Conservation (phyloP, 2,888 invertebrate genomes). For the Hirtodrosophila alboralis region DNA sequence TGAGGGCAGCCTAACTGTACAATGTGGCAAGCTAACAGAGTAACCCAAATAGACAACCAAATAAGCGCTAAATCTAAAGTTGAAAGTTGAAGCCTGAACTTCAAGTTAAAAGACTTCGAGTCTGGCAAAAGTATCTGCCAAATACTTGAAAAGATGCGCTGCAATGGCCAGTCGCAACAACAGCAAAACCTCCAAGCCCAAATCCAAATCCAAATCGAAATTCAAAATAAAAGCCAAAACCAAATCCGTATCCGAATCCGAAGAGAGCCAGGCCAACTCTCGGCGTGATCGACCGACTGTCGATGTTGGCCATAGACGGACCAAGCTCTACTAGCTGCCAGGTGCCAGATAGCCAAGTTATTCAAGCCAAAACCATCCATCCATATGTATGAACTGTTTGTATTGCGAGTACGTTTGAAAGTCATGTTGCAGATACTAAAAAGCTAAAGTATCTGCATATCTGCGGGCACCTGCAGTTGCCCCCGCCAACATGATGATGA, state of each 20-base stretch:
- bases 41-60: slow-evolving; percentile 65
- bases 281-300: slow-evolving; percentile 78
- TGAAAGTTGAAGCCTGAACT: slow-evolving; percentile 68
- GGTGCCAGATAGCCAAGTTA: slow-evolving; percentile 30
- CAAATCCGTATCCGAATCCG: slow-evolving; percentile 8
- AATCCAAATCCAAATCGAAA: slow-evolving; percentile 10
- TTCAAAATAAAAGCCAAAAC: slow-evolving; percentile 1
- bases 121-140: slow-evolving; percentile 56
- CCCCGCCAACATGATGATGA: slow-evolving; percentile 7
- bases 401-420: slow-evolving; percentile 69
- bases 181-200: slow-evolving; percentile 5
- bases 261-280: slow-evolving; percentile 15
- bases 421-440: slow-evolving; percentile 68
- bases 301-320: slow-evolving; percentile 55
- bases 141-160: slow-evolving; percentile 58
- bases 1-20: slow-evolving; percentile 61
- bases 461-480: slow-evolving; percentile 60
- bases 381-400: slow-evolving; percentile 76
- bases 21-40: slow-evolving; percentile 33
- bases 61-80: slow-evolving; percentile 61
- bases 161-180: slow-evolving; percentile 14
- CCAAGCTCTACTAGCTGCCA: slow-evolving; percentile 39
- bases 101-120: slow-evolving; percentile 39
- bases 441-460: slow-evolving; percentile 65
- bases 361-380: slow-evolving; percentile 48